phyloP scores from a whole-genome alignment of 2,888 invertebrate genomes.

The Ptychoptera contaminata region DNA sequence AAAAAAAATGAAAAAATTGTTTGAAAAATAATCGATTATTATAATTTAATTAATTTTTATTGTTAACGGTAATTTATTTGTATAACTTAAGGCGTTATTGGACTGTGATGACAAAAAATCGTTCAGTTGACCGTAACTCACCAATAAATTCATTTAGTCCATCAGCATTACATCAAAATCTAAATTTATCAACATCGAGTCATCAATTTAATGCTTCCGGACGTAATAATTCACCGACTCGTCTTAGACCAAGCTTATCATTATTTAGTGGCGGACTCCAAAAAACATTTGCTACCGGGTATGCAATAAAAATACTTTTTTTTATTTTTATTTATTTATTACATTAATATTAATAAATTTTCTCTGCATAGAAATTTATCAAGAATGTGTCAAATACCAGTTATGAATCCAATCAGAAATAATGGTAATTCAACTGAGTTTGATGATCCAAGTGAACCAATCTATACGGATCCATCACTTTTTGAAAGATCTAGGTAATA shows the following conservation, averaged over 20 bases:
- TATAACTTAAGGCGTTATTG: constrained; percentile 49
- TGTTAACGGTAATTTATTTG: constrained; percentile 2
- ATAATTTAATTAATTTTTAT: constrained; percentile 8
- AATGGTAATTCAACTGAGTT: constrained; percentile 37
- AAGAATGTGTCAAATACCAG: constrained; percentile 32
- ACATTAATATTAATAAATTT: constrained; percentile 1
- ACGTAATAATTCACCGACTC: constrained; percentile 14
- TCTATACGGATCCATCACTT: constrained; percentile 81
- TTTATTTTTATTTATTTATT: constrained; percentile 3
- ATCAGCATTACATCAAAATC: constrained; percentile 32
- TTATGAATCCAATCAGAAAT: constrained; percentile 34
- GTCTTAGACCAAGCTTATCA: constrained; percentile 28
- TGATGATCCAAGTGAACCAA: constrained; percentile 83
- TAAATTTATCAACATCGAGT: constrained; percentile 24
- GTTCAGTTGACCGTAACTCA: constrained; percentile 34
- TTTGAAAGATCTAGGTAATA: constrained; percentile 64
- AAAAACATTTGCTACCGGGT: constrained; percentile 53
- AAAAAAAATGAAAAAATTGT: neutral
- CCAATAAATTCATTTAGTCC: constrained; percentile 28
- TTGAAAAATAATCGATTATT: neutral
- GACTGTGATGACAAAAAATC: constrained; percentile 59
- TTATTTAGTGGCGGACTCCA: constrained; percentile 52
- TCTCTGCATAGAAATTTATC: constrained; percentile 26
- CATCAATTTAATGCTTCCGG: constrained; percentile 16
- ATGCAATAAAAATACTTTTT: constrained; percentile 9